phyloP scores from a whole-genome alignment of 2,113 vertebrate species.

The Lepus americanus region DNA sequence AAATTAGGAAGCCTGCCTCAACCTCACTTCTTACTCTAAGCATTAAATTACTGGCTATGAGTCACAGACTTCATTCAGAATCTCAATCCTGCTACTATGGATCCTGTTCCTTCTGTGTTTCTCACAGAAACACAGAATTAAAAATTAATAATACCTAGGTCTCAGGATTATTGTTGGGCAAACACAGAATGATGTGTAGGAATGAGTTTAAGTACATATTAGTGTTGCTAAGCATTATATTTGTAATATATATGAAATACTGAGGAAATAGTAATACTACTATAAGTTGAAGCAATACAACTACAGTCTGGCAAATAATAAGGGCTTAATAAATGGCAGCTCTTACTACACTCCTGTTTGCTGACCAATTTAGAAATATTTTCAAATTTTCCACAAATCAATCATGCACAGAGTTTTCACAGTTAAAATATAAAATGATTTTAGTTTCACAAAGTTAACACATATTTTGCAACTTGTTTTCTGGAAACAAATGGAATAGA shows the following conservation, averaged over 20 bases:
- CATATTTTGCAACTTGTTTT: neutral
- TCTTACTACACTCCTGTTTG: constrained; percentile 10
- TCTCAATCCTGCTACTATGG: neutral
- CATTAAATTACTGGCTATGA: neutral
- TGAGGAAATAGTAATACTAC: neutral
- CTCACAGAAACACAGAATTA: neutral
- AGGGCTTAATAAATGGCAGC: neutral
- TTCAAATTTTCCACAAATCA: constrained; percentile 29
- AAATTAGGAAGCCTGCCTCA: neutral
- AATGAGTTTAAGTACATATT: neutral
- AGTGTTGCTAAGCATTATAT: neutral
- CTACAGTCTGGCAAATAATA: neutral
- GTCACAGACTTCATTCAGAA: neutral
- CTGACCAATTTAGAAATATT: constrained; percentile 30
- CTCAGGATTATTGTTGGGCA: neutral
- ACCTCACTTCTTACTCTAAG: neutral
- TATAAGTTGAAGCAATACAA: neutral
- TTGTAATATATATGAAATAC: constrained; percentile 49
- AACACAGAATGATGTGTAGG: neutral
- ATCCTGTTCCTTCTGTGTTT: neutral
- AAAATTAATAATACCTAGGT: neutral
- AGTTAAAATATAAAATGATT: constrained; percentile 54
- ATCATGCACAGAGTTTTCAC: neutral
- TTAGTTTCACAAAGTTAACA: constrained; percentile 17
- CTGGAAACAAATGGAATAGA: constrained; percentile 21